Base-by-base conservation (phyloP, 1,140 invertebrate genomes). In the Drosophila tsacasi region DNA sequence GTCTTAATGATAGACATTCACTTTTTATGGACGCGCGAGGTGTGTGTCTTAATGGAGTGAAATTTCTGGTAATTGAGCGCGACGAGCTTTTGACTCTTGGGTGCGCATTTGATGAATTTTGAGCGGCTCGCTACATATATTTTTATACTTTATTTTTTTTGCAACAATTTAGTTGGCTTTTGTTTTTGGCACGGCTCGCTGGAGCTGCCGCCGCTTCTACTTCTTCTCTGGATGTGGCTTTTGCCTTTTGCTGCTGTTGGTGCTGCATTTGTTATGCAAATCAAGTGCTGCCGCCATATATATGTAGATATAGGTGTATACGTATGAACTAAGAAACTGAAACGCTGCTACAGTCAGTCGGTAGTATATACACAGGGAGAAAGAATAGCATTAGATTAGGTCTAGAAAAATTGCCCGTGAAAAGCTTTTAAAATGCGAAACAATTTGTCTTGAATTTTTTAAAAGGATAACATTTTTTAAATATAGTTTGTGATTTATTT, bases 1-100 rank as follows among this genome's bases (percentile, higher is more conserved):
- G 74, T 83, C 69, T 85, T 90, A 89, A 89, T 89, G 85, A 90
- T 90, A 89, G 85, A 89, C 85, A 89, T 89, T 89, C 85, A 85
- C 75, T 90, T 89, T 87, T 90, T 85, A 89, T 82, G 85, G 69
- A 62, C 52, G 66, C 67, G 66, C 66, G 78, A 90, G 85, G 85
- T 90, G 85, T 87, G 77, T 84, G 77, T 75, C 66, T 89, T 87
- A 87, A 87, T 87, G 85, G 84, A 90, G 84, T 87, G 84, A 87
- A 87, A 87, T 87, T 90, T 89, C 68, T 79, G 54, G 83, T 90
- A 90, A 87, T 87, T 90, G 83, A 89, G 76, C 84, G 76, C 61
- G 73, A 80, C 84, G 83, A 89, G 83, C 84, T 83, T 60, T 59
- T 71, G 67, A 77, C 61, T 66, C 82, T 83, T 83, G 65, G 81